Evolutionary conservation across 2,113 vertebrate species (phyloP).

Genomic region (Glaucidium brasilianum): DNA sequence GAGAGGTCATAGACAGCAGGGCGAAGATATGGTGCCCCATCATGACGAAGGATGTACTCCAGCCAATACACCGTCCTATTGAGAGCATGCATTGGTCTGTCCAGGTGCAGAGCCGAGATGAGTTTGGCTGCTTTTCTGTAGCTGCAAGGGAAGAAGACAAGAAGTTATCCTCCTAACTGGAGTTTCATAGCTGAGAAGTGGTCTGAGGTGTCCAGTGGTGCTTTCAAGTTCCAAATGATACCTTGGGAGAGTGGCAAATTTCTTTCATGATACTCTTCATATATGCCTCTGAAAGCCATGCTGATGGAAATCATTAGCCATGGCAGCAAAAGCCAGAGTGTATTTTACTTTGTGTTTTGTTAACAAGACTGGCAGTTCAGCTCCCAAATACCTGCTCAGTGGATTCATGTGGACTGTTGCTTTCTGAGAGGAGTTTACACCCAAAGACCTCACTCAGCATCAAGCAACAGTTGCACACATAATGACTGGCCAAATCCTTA

Average conservation of each 20-base stretch:
- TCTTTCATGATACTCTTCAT: not conserved
- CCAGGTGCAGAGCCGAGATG: slow-evolving; percentile 58
- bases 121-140: slow-evolving; percentile 57
- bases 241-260: not conserved
- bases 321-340: not conserved
- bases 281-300: not conserved
- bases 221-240: not conserved
- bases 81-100: slow-evolving; percentile 59
- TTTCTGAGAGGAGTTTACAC: not conserved
- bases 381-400: not conserved
- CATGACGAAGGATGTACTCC: slow-evolving; percentile 59
- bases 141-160: slow-evolving; percentile 18
- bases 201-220: not conserved
- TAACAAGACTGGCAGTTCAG: not conserved
- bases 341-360: not conserved
- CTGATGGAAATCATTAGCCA: not conserved
- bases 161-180: not conserved
- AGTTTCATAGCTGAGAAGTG: not conserved
- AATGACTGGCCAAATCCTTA: not conserved
- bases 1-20: slow-evolving; percentile 56
- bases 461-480: not conserved
- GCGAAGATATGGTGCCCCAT: slow-evolving; percentile 54
- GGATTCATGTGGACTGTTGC: not conserved
- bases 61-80: slow-evolving; percentile 70
- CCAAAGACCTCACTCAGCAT: not conserved